These are phyloP conservation scores for Euplexia lucipara DNA, from an alignment of 2,888 invertebrate genomes.

Conservation along the genomic window DNA sequence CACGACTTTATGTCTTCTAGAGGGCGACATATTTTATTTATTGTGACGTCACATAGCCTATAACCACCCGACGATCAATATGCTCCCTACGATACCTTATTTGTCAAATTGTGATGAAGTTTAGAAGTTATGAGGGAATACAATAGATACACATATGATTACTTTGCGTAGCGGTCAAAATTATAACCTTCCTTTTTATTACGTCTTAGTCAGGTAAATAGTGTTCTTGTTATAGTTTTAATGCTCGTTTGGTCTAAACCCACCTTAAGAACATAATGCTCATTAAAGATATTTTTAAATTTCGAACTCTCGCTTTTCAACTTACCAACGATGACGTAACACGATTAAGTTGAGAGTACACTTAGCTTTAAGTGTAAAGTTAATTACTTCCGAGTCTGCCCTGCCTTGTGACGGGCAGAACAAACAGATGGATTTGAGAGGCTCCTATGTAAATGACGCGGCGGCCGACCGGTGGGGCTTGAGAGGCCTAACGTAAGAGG, in stretches of 20 bases:
- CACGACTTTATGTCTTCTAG: no score
- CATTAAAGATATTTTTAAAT: conserved; percentile 13
- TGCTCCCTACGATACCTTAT: no score
- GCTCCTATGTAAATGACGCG: conserved; percentile 73
- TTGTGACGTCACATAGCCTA: no score
- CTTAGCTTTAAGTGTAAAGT: conserved; percentile 77
- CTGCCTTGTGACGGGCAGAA: conserved; percentile 66
- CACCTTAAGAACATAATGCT: neutral
- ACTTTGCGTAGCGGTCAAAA: no score
- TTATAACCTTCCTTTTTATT: no score
- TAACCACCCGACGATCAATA: no score
- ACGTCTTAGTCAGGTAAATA: no score
- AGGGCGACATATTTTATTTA: no score
- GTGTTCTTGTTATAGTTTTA: neutral
- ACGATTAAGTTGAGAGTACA: conserved; percentile 66
- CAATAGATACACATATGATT: no score
- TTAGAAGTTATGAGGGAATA: no score
- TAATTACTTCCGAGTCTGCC: conserved; percentile 74
- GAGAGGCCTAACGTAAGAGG: conserved; percentile 46
- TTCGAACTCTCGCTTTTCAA: conserved; percentile 12
- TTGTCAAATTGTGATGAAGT: no score
- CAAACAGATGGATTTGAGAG: conserved; percentile 65
- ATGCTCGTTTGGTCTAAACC: neutral
- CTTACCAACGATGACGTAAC: conserved; percentile 38
- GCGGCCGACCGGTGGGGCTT: conserved; percentile 46